These are phyloP conservation scores for Amphipoea oculea DNA, from an alignment of 2,888 invertebrate species.

Conservation along the genomic window DNA sequence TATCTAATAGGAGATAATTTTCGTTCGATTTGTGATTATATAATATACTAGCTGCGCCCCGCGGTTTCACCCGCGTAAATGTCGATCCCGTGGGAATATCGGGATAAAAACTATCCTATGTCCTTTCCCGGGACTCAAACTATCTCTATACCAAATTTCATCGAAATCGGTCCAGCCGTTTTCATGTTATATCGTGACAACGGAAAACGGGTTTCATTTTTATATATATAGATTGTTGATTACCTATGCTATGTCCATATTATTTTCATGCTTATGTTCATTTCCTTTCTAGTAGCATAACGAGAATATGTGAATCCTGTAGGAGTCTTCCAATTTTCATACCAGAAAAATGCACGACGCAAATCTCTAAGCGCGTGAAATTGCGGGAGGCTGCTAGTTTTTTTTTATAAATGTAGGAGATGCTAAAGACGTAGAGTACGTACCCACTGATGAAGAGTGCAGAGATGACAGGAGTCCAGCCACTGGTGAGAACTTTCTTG, in stretches of 20 bases:
- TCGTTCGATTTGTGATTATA: not conserved
- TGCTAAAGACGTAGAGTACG: constrained; percentile 74
- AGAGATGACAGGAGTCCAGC: constrained; percentile 98
- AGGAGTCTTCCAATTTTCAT: not conserved
- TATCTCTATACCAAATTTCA: too few species aligned
- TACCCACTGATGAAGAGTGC: constrained; percentile 99
- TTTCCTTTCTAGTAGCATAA: not conserved
- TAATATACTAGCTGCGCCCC: too few species aligned
- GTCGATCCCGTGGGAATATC: too few species aligned
- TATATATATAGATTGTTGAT: too few species aligned
- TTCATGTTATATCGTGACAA: too few species aligned
- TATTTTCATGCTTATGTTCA: not conserved
- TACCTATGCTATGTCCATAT: not conserved
- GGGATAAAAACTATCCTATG: too few species aligned
- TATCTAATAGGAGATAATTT: not conserved
- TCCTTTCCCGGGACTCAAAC: too few species aligned
- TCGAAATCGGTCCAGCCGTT: too few species aligned
- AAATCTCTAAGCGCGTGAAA: not conserved
- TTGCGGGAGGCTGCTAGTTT: not conserved
- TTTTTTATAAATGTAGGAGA: not conserved
- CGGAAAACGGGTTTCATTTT: too few species aligned
- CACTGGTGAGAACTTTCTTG: constrained; percentile 95
- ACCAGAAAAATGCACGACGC: not conserved
- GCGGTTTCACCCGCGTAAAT: too few species aligned
- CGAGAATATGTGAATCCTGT: not conserved